A percentile compares a stretch with the other conserved stretches of the same genome.
These are phyloP conservation scores for Gryon sp. DNA, from an alignment of 1,140 invertebrate genomes.

Conservation along the genomic window DNA sequence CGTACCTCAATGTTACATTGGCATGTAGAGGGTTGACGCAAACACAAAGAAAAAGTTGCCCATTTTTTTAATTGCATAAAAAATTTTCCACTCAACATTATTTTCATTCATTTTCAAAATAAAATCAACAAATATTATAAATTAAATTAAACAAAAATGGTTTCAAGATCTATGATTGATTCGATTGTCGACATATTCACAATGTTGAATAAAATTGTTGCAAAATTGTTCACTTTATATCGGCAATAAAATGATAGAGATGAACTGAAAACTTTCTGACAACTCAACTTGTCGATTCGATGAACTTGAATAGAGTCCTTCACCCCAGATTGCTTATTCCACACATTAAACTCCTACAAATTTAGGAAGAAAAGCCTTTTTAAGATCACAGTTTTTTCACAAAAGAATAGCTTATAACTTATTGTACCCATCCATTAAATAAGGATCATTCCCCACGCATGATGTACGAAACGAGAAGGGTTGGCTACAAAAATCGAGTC, in stretches of 20 bases:
- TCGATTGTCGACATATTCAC: too few species aligned
- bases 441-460: conserved; percentile 49
- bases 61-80: neutral
- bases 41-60: conserved; percentile 1
- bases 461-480: conserved; percentile 38
- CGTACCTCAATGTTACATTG: conserved; percentile 42
- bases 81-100: too few species aligned
- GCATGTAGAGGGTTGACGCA: conserved; percentile 9
- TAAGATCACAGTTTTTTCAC: conserved; percentile 55
- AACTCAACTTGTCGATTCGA: conserved; percentile 45
- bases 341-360: conserved; percentile 59
- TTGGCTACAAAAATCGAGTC: conserved; percentile 50
- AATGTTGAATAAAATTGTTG: neutral
- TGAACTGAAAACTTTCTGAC: conserved; percentile 39
- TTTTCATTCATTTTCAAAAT: too few species aligned
- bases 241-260: conserved; percentile 1
- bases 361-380: conserved; percentile 54
- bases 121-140: too few species aligned
- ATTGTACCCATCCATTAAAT: conserved; percentile 55
- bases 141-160: neutral
- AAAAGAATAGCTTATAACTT: conserved; percentile 62
- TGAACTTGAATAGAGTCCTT: conserved; percentile 53
- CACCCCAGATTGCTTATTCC: conserved; percentile 57
- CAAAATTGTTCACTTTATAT: conserved; percentile 18
- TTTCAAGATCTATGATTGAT: neutral